phyloP scores from a whole-genome alignment of 2,888 invertebrate genomes.

The Elysia crispata region DNA sequence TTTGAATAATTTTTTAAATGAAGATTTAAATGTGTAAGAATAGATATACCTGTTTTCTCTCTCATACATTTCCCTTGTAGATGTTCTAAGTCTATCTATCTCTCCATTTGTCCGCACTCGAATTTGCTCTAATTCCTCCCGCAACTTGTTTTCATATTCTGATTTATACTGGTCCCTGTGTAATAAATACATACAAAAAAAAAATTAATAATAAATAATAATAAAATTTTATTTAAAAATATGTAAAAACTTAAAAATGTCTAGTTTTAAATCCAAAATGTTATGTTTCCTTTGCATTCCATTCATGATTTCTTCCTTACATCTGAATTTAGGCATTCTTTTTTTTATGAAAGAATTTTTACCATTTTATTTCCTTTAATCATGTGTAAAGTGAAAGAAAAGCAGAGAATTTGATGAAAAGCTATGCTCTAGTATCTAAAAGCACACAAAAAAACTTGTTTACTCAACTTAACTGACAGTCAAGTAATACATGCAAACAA shows the following conservation, averaged over 20 bases:
- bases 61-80: conserved; percentile 76
- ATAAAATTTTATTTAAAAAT: not conserved
- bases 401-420: too few relatives aligned
- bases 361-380: too few relatives aligned
- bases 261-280: not conserved
- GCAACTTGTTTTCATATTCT: conserved; percentile 75
- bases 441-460: too few relatives aligned
- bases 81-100: conserved; percentile 74
- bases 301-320: too few relatives aligned
- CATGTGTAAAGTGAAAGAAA: too few relatives aligned
- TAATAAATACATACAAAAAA: not conserved
- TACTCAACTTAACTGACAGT: too few relatives aligned
- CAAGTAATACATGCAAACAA: too few relatives aligned
- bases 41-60: conserved; percentile 73
- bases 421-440: too few relatives aligned
- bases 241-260: not conserved
- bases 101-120: conserved; percentile 73
- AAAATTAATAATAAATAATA: not conserved
- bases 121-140: conserved; percentile 74
- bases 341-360: too few relatives aligned
- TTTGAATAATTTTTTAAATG: too few relatives aligned
- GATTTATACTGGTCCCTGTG: conserved; percentile 75
- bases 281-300: too few relatives aligned
- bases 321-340: too few relatives aligned
- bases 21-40: not conserved